phyloP scores from a whole-genome alignment of 2,888 invertebrate species.

The Hyposoter didymator region DNA sequence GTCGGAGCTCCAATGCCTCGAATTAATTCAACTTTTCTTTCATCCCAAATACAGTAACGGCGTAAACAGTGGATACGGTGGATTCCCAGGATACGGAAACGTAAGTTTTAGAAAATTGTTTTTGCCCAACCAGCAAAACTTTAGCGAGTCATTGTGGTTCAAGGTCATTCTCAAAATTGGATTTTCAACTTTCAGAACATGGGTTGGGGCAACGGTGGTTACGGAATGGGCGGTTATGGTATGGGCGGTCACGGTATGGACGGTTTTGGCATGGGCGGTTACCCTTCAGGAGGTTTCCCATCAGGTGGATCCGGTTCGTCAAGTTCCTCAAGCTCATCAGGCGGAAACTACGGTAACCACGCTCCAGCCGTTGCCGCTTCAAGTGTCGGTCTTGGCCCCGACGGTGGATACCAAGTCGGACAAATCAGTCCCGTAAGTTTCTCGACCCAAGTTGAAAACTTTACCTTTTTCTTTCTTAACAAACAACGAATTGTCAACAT shows the following conservation, averaged over 20 bases:
- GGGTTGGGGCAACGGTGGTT: slow-evolving; percentile 4
- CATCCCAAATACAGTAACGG: slow-evolving; percentile 31
- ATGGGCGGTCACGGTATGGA: slow-evolving; percentile 2
- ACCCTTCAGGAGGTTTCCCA: slow-evolving; percentile 16
- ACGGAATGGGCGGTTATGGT: slow-evolving; percentile 19
- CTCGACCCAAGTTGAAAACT: background rate
- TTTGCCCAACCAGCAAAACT: background rate
- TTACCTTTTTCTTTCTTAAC: no score
- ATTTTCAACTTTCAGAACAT: background rate
- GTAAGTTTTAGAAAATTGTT: slow-evolving; percentile 24
- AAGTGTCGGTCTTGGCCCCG: slow-evolving; percentile 74
- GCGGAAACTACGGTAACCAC: background rate
- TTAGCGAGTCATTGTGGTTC: background rate
- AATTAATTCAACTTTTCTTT: slow-evolving; percentile 3
- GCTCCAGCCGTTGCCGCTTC: slow-evolving; percentile 70
- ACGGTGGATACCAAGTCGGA: slow-evolving; percentile 76
- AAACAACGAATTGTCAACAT: background rate
- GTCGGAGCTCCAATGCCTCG: background rate
- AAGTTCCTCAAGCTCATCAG: no score
- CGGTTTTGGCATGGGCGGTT: background rate
- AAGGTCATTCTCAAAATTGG: background rate
- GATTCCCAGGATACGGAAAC: slow-evolving; percentile 16
- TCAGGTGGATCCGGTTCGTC: slow-evolving; percentile 9
- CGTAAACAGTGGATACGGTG: slow-evolving; percentile 21
- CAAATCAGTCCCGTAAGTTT: slow-evolving; percentile 76